These are phyloP conservation scores for Candidula unifasciata DNA, from an alignment of 2,888 invertebrate species.

Conservation along the genomic window DNA sequence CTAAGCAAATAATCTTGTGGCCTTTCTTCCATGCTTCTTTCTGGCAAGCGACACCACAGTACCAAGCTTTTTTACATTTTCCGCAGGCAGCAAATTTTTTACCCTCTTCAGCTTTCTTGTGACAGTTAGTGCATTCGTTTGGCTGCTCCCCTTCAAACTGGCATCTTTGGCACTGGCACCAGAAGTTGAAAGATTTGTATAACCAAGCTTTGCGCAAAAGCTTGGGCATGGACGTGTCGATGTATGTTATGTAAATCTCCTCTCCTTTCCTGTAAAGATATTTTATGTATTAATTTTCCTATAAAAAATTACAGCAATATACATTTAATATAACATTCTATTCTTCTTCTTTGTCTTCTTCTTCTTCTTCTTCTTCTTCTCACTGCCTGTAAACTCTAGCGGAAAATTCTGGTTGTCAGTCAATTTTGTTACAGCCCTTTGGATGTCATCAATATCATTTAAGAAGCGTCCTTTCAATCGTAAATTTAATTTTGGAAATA, in stretches of 20 bases:
- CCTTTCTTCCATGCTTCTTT: slow-evolving; percentile 69
- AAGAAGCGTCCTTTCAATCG: no score
- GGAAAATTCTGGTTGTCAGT: no score
- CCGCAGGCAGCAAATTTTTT: slow-evolving; percentile 69
- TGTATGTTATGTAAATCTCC: slow-evolving; percentile 71
- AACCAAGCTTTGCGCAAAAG: slow-evolving; percentile 71
- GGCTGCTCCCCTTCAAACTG: slow-evolving; percentile 70
- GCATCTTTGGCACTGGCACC: slow-evolving; percentile 71
- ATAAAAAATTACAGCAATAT: not conserved
- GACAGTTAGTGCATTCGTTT: slow-evolving; percentile 66
- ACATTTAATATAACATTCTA: not conserved
- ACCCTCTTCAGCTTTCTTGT: slow-evolving; percentile 58
- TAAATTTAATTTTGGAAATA: no score
- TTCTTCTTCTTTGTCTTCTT: no score
- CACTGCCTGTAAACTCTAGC: no score
- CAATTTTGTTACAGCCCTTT: no score
- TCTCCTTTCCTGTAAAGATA: slow-evolving; percentile 58
- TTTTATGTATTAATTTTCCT: not conserved
- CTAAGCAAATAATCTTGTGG: slow-evolving; percentile 67
- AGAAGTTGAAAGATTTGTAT: slow-evolving; percentile 73
- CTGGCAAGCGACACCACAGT: slow-evolving; percentile 71
- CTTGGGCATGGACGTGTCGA: slow-evolving; percentile 69
- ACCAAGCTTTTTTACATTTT: slow-evolving; percentile 71
- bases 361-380: no score
- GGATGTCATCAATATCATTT: no score